Conservation (phyloP, 2,797 vertebrate genomes). For the Hoplostethus mediterraneus region DNA sequence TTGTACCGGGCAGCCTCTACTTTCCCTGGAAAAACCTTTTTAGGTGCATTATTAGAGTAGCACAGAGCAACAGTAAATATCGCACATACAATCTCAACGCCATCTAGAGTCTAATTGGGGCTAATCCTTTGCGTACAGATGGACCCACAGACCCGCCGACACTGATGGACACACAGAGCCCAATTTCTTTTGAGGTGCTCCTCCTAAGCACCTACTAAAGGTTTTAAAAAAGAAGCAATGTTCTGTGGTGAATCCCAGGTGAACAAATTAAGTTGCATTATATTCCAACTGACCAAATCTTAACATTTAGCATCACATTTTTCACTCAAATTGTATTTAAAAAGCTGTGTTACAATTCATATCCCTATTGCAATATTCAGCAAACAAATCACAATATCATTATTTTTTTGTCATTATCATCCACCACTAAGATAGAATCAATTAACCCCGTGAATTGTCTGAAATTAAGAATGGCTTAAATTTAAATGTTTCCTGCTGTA, state of each 20-base stretch:
- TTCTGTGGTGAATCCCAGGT: neutral
- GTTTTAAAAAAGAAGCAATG: neutral
- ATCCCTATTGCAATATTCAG: neutral
- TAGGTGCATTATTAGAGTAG: too few relatives aligned
- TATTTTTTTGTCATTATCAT: neutral
- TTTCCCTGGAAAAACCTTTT: too few relatives aligned
- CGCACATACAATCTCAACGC: too few relatives aligned
- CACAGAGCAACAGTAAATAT: too few relatives aligned
- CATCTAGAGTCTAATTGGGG: too few relatives aligned
- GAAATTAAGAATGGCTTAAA: neutral
- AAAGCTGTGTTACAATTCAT: neutral
- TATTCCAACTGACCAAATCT: neutral
- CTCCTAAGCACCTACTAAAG: too few relatives aligned
- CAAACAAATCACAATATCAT: neutral
- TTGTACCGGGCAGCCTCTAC: slow-evolving; percentile 11
- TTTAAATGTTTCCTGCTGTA: neutral
- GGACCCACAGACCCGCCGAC: too few relatives aligned
- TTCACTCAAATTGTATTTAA: neutral
- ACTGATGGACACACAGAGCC: too few relatives aligned
- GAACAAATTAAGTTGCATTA: neutral
- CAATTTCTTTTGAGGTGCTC: too few relatives aligned
- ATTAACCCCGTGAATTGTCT: neutral
- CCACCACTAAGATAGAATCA: neutral
- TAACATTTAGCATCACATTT: neutral
- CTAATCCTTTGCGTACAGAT: too few relatives aligned